phyloP scores from a whole-genome alignment of 2,797 vertebrate genomes.

The Sebastes goodei region DNA sequence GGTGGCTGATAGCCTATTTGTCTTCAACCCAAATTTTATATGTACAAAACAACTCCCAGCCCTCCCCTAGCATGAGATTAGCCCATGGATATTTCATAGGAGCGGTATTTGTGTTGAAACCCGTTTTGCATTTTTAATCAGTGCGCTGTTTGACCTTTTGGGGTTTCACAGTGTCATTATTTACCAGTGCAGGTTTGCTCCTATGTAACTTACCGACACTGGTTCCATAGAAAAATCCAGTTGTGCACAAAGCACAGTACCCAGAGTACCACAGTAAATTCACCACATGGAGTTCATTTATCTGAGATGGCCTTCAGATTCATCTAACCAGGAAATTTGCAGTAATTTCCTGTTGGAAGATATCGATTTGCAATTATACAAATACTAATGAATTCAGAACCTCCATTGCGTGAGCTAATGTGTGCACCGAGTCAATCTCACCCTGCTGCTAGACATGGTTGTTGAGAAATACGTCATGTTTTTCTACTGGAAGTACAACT shows the following conservation, averaged over 20 bases:
- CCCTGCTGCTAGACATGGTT: background rate
- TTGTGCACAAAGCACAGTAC: background rate
- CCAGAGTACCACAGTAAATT: background rate
- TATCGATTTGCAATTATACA: conserved; percentile 27
- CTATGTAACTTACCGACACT: background rate
- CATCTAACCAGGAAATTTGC: conserved; percentile 1
- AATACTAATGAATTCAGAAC: background rate
- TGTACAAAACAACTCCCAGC: conserved; percentile 30
- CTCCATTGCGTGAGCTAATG: conserved; percentile 4
- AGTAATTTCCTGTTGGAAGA: conserved; percentile 14
- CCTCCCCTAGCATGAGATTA: conserved; percentile 4
- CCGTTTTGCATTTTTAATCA: conserved; percentile 35
- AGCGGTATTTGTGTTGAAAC: conserved; percentile 14
- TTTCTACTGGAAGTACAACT: conserved; percentile 39
- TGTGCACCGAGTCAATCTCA: background rate
- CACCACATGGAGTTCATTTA: background rate
- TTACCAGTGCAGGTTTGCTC: background rate
- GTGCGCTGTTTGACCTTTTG: background rate
- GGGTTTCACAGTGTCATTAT: background rate
- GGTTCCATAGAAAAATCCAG: background rate
- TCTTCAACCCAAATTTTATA: conserved; percentile 53
- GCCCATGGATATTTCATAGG: conserved; percentile 48
- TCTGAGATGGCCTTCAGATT: background rate
- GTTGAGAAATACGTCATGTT: conserved; percentile 22
- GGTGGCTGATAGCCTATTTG: conserved; percentile 54